Conservation (phyloP, 2,797 vertebrate species). For the Sandelia bainsii region DNA sequence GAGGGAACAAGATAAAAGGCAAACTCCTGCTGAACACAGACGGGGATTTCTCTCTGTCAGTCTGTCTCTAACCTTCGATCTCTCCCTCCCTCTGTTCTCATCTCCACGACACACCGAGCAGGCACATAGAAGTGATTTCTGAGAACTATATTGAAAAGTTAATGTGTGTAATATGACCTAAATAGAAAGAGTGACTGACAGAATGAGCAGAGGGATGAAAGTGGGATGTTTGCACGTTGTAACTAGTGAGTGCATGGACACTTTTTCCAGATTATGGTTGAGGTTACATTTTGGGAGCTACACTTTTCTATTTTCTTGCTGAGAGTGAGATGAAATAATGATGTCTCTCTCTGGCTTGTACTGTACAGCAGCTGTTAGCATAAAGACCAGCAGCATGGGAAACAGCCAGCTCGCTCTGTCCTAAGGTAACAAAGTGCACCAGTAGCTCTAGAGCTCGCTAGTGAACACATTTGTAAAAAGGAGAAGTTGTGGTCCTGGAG, state of each 20-base stretch:
- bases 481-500: no score
- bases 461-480: no score
- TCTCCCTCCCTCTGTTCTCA: constrained; percentile 4
- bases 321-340: no score
- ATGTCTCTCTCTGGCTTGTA: no score
- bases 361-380: no score
- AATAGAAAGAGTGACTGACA: constrained; percentile 1
- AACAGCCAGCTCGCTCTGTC: no score
- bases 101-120: constrained; percentile 15
- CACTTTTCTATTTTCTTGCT: no score
- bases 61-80: constrained; percentile 12
- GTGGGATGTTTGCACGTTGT: background rate
- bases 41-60: constrained; percentile 5
- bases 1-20: constrained; percentile 38
- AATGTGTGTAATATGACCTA: constrained; percentile 19
- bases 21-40: constrained; percentile 5
- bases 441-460: no score
- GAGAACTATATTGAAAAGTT: constrained; percentile 28
- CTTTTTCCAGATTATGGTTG: no score
- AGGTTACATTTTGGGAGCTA: no score
- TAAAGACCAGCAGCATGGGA: no score
- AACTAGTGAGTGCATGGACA: background rate
- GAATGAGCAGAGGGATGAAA: background rate
- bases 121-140: constrained; percentile 31
- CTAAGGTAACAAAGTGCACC: no score